phyloP scores from a whole-genome alignment of 2,113 vertebrate species.

The Megatriorchis doriae region DNA sequence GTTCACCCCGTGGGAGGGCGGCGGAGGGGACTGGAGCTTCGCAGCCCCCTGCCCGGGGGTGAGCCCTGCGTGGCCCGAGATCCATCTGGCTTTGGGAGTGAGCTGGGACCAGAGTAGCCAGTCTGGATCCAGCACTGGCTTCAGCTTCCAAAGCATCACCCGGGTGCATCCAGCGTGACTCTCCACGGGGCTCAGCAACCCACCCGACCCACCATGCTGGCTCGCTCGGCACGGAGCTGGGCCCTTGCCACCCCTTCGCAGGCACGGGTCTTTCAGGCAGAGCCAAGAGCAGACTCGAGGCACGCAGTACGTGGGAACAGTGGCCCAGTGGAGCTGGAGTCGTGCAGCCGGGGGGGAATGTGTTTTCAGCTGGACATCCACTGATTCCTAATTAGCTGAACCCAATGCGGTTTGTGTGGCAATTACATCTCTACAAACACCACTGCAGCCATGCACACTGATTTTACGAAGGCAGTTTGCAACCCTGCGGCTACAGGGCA shows the following conservation, averaged over 20 bases:
- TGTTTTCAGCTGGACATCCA: not conserved
- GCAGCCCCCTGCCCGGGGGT: not conserved
- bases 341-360: accelerated
- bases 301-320: not conserved
- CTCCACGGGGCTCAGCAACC: not conserved
- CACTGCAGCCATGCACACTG: accelerated
- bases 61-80: not conserved
- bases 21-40: not conserved
- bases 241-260: not conserved
- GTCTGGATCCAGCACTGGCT: not conserved
- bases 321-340: not conserved
- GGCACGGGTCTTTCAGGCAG: too few relatives aligned
- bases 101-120: too few relatives aligned
- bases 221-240: accelerated
- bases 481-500: not conserved
- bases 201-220: accelerated
- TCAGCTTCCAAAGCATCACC: not conserved
- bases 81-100: accelerated
- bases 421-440: not conserved
- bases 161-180: accelerated
- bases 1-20: not conserved
- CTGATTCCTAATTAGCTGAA: not conserved
- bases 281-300: not conserved
- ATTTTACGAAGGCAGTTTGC: not conserved
- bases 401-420: not conserved